phyloP scores from a whole-genome alignment of 2,888 invertebrate genomes.

The Hirtodrosophila alboralis region DNA sequence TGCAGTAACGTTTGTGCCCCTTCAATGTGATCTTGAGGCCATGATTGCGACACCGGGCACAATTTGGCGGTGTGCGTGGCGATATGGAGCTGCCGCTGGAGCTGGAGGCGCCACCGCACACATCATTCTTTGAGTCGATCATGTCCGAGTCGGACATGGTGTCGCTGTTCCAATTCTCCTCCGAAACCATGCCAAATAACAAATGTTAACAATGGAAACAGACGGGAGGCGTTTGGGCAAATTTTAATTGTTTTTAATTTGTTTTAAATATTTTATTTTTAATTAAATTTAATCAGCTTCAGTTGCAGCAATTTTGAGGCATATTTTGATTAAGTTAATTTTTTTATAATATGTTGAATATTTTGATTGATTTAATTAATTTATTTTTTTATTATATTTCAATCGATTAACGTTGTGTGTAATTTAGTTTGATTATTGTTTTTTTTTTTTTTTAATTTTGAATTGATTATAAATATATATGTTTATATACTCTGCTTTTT shows the following conservation, averaged over 20 bases:
- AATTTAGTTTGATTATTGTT: too few species aligned
- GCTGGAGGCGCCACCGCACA: constrained; percentile 85
- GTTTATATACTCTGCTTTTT: background rate
- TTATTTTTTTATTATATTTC: background rate
- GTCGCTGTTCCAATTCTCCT: constrained; percentile 83
- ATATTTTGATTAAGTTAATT: constrained; percentile 10
- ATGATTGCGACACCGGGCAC: constrained; percentile 96
- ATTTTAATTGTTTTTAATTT: constrained; percentile 1
- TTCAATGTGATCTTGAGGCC: constrained; percentile 94
- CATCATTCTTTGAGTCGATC: constrained; percentile 85
- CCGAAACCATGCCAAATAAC: constrained; percentile 81
- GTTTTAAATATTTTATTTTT: constrained; percentile 1
- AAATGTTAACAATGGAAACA: background rate
- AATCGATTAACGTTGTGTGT: background rate
- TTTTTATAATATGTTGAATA: background rate
- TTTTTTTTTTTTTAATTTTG: too few species aligned
- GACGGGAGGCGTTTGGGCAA: background rate
- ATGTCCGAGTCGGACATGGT: constrained; percentile 85
- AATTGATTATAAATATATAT: too few species aligned
- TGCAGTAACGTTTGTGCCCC: constrained; percentile 96
- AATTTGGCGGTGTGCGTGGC: constrained; percentile 94
- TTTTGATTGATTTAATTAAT: background rate
- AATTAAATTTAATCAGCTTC: constrained; percentile 7
- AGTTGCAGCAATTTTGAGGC: constrained; percentile 5
- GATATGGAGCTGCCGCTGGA: constrained; percentile 86